Evolutionary conservation across 2,113 vertebrate species (phyloP), one percentile per base, ranked within the genome.

Genomic region (Dromas ardeola): DNA sequence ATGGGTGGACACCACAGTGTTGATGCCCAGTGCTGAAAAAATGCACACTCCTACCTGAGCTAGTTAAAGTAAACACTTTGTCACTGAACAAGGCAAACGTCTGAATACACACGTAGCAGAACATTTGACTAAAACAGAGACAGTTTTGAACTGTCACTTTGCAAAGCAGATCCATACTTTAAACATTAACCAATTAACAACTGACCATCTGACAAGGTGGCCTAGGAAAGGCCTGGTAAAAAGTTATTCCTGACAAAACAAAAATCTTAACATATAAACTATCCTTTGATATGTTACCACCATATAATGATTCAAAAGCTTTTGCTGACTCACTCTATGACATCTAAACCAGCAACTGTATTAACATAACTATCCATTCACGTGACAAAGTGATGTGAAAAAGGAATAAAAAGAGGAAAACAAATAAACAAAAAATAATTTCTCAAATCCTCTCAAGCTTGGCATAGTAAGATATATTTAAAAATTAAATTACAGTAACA

Each of bases 1-100:
- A 70, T 0, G 2, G 27, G 36, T 32, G 11, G 58, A 69, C 23
- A 67, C 10, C 1, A 16, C 2, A 11, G 14, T 32, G 13, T 3
- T 43, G 29, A 81, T 56, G 26, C 17, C 40, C 52, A 73, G 7
- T 12, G 13, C 26, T 47, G 42, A 90, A 67, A 13, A 78, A 90
- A 86, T 10, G 20, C 34, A 52, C 40, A 47, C 3, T 45, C 2
- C 1, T 79, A 81, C 13, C 22, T 16, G 15, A 86, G 12, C 23
- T 38, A 53, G 18, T 50, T 56, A 36, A 63, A 69, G 43, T 10
- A 89, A 73, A 74, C 15, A 52, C 10, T 66, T 1, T 67, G 61
- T 42, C 61, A 91, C 26, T 26, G 32, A 91, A 58, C 27, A 91
- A 88, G 90, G 43, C 29, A 76, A 79, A 16, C 38, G 12, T 59